Percentiles rank a stretch among this genome's conserved stretches.
phyloP scores from a whole-genome alignment of 2,888 invertebrate genomes.

The Nesidiocoris tenuis region DNA sequence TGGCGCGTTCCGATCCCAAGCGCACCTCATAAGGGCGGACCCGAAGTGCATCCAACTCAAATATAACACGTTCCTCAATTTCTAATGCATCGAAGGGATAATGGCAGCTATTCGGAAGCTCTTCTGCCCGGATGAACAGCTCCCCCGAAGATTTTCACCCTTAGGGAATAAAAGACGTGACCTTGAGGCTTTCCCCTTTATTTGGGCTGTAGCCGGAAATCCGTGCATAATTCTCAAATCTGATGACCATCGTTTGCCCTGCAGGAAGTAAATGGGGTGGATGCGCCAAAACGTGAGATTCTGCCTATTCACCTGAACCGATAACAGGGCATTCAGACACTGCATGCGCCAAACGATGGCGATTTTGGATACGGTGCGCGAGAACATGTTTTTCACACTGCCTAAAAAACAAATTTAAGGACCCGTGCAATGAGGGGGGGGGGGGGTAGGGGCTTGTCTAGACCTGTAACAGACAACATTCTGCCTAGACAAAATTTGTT shows the following conservation, averaged over 20 bases:
- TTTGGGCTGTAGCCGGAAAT: neutral
- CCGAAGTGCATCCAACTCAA: neutral
- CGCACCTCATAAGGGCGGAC: too few species aligned
- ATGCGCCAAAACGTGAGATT: constrained; percentile 20
- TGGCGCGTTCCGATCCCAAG: too few species aligned
- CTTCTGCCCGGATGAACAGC: neutral
- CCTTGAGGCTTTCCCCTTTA: neutral
- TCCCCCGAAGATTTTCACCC: neutral
- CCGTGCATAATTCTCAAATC: constrained; percentile 10
- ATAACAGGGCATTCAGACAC: too few species aligned
- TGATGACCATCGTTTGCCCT: neutral
- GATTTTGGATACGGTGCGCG: too few species aligned
- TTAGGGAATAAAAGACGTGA: constrained; percentile 15
- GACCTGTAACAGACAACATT: too few species aligned
- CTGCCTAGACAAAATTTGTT: too few species aligned
- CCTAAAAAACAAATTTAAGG: too few species aligned
- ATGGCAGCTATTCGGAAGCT: neutral
- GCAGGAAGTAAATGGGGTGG: neutral
- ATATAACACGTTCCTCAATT: neutral
- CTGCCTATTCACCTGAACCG: neutral
- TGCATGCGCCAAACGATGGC: too few species aligned
- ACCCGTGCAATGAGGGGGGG: too few species aligned
- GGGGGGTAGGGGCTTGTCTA: too few species aligned
- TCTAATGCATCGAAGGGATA: neutral
- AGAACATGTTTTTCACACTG: too few species aligned